phyloP scores from a whole-genome alignment of 2,113 vertebrate species.

The Rattus rattus region DNA sequence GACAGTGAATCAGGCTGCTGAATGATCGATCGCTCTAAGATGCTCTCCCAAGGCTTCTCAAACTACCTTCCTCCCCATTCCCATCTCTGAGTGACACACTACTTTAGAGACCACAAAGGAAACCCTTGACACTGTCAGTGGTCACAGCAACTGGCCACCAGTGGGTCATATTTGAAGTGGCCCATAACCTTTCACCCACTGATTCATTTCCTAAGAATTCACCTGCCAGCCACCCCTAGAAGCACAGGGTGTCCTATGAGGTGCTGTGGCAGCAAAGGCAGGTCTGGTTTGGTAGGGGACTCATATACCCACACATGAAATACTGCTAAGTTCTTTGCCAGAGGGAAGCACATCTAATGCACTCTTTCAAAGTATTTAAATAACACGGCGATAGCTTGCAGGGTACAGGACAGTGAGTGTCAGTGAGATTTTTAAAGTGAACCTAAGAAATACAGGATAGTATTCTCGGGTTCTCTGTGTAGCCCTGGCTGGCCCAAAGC shows the following conservation, averaged over 20 bases:
- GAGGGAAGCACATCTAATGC: not conserved
- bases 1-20: not conserved
- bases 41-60: not conserved
- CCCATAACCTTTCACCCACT: not conserved
- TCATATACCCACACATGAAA: not conserved
- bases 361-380: not conserved
- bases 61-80: not conserved
- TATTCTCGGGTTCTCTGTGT: not conserved
- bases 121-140: not conserved
- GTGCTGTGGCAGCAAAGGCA: not conserved
- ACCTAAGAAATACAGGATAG: not conserved
- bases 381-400: not conserved
- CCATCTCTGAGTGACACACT: not conserved
- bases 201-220: not conserved
- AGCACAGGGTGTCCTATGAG: not conserved
- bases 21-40: not conserved
- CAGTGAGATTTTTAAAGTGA: not conserved
- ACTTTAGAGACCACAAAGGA: constrained; percentile 42
- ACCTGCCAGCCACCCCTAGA: not conserved
- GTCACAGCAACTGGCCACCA: not conserved
- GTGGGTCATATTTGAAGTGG: not conserved
- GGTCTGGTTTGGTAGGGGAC: not conserved
- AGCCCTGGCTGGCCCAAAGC: not conserved
- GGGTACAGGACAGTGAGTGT: not conserved
- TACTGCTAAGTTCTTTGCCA: not conserved